phyloP scores from a whole-genome alignment of 2,888 invertebrate species.

The Troides helena region DNA sequence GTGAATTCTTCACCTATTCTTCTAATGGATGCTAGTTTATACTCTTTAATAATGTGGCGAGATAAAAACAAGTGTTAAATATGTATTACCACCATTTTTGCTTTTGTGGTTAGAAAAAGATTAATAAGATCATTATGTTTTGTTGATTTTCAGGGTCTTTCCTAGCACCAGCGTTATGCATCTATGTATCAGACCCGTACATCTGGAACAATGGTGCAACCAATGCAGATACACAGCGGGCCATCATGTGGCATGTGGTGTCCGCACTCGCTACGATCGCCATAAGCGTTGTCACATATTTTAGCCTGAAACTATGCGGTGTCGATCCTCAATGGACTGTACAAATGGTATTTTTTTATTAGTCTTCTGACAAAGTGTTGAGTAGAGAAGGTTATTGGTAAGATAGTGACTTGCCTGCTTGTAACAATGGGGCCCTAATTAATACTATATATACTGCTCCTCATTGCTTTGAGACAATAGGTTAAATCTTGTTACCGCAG shows the following conservation, averaged over 20 bases:
- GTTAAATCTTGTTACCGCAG: too few relatives aligned
- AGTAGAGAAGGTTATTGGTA: too few relatives aligned
- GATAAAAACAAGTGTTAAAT: too few relatives aligned
- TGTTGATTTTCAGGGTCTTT: conserved; percentile 47
- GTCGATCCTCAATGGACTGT: conserved; percentile 85
- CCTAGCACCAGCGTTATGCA: conserved; percentile 61
- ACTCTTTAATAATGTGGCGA: too few relatives aligned
- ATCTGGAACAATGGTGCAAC: conserved; percentile 55
- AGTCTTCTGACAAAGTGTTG: too few relatives aligned
- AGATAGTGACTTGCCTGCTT: too few relatives aligned
- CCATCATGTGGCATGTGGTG: conserved; percentile 43
- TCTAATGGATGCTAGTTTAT: too few relatives aligned
- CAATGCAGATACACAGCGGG: conserved; percentile 3
- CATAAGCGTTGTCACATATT: conserved; percentile 53
- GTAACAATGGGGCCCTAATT: too few relatives aligned
- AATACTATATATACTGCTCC: too few relatives aligned
- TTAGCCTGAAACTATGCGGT: conserved; percentile 54
- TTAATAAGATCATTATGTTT: neutral
- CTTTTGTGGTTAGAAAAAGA: neutral
- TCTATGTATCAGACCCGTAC: conserved; percentile 64
- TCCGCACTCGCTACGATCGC: conserved; percentile 35
- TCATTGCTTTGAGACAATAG: too few relatives aligned
- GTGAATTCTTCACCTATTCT: too few relatives aligned
- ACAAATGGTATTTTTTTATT: conserved; percentile 63
- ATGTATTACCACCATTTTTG: too few relatives aligned